Base-by-base conservation (phyloP, 2,113 vertebrate genomes). In the Silurus meridionalis region DNA sequence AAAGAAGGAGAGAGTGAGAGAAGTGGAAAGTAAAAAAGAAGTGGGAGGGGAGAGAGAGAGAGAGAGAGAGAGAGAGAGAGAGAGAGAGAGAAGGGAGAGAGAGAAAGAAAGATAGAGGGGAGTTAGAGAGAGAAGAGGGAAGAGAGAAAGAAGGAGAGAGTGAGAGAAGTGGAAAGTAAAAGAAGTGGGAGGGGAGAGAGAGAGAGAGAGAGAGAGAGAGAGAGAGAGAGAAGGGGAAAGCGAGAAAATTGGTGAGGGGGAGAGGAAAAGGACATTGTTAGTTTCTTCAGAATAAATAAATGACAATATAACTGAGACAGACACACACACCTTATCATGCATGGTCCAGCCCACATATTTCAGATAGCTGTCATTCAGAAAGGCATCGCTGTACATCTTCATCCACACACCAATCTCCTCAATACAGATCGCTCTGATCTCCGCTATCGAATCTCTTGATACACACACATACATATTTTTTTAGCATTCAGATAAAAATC, bases 321-420 rank as follows among this genome's bases (percentile, higher is more conserved):
- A 66, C 64, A 46, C n/a, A 53, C 21, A 75, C 92, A 98, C 98
- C 97, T 99, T 99, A 91, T 99, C 98, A 72, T 99, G 98, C 97
- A 99, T 99, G 83, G 98, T 99, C 98, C 98, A 99, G 23, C 98
- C 98, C 80, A 99, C 98, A 3, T 99, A 99, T 93, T 99, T 99
- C 94, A 99, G 96, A 93, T 99, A 99, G 93, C 98, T 99, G 95
- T 99, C 97, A 93, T 99, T 99, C 90, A 99, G 97, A 95, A 99
- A 99, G 85, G 98, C 98, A 3, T 99, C 98, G 80, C 98, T 99
- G 92, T 99, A 99, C 94, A 99, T 97, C 94, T 99, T 99, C 98
- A 99, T 99, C 98, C 98, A 99, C 86, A 99, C 97, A 23, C 98
- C 98, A 83, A 99, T 99, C 94, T 99, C 98, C 93, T 99, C 98